These are phyloP conservation scores for Heliconius eleuchia DNA, from an alignment of 1,140 invertebrate species.

Conservation along the genomic window DNA sequence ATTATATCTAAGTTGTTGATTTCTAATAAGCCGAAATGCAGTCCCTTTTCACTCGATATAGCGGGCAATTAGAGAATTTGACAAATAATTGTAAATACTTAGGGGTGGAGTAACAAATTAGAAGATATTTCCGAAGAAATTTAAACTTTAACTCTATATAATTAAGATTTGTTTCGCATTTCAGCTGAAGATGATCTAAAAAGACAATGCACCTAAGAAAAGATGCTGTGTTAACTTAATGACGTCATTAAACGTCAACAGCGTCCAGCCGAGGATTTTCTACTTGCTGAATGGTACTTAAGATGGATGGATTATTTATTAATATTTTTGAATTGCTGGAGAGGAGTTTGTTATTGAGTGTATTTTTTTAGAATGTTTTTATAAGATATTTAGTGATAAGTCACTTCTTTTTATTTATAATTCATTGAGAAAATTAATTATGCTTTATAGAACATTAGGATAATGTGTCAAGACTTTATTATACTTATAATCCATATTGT, in stretches of 20 bases:
- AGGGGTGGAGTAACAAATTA: slow-evolving; percentile 52
- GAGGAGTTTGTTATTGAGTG: background rate
- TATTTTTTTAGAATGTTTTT: background rate
- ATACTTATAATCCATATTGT: no score
- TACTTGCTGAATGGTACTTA: slow-evolving; percentile 41
- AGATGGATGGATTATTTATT: slow-evolving; percentile 41
- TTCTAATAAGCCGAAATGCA: slow-evolving; percentile 56
- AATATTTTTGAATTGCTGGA: slow-evolving; percentile 19
- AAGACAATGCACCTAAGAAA: slow-evolving; percentile 60
- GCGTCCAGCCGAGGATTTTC: slow-evolving; percentile 56
- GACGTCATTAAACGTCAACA: slow-evolving; percentile 63
- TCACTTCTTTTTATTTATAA: no score
- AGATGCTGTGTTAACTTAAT: slow-evolving; percentile 66
- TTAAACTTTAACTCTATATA: slow-evolving; percentile 22
- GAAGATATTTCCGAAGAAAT: slow-evolving; percentile 28
- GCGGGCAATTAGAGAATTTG: slow-evolving; percentile 63
- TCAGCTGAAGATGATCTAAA: slow-evolving; percentile 33
- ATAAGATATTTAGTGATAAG: background rate
- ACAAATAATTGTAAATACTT: slow-evolving; percentile 65
- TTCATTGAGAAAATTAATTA: no score
- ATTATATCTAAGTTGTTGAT: slow-evolving; percentile 50
- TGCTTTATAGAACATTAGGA: no score
- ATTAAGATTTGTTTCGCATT: slow-evolving; percentile 34
- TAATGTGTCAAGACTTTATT: no score
- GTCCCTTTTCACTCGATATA: slow-evolving; percentile 53